Conservation (phyloP, 2,888 invertebrate genomes). For the Gymnocheta viridis region DNA sequence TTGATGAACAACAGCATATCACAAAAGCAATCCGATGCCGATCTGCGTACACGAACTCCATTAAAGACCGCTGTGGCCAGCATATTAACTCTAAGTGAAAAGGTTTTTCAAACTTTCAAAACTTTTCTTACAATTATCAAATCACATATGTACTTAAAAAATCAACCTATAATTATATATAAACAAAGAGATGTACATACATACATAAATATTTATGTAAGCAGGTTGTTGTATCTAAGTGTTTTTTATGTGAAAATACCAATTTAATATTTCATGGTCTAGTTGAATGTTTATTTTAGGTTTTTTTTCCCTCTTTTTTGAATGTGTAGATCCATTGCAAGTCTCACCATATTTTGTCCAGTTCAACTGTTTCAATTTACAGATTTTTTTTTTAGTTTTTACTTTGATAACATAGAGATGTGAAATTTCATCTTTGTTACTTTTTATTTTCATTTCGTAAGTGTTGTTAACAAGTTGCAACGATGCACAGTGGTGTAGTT, state of each 20-base stretch:
- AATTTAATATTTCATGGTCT: constrained; percentile 56
- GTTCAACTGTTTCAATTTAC: constrained; percentile 43
- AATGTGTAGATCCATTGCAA: constrained; percentile 43
- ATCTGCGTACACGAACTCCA: too few species aligned
- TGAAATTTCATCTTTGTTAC: constrained; percentile 57
- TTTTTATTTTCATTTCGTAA: constrained; percentile 14
- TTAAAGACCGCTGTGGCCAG: too few species aligned
- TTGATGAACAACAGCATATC: too few species aligned
- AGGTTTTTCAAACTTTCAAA: background rate
- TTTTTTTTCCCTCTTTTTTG: constrained; percentile 3
- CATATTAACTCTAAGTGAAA: background rate
- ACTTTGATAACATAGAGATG: constrained; percentile 51
- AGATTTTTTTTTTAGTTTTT: constrained; percentile 35
- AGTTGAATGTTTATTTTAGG: constrained; percentile 41
- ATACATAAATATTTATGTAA: background rate
- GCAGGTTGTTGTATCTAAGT: background rate
- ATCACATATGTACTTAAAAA: background rate
- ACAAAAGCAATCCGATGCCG: too few species aligned
- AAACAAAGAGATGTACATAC: too few species aligned
- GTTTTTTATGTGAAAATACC: constrained; percentile 12
- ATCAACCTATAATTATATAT: background rate
- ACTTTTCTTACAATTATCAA: background rate
- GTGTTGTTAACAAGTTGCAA: constrained; percentile 47
- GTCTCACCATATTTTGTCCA: constrained; percentile 62
- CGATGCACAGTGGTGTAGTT: constrained; percentile 41